Evolutionary conservation across 2,888 invertebrate genomes (phyloP).

Genomic region (Pherbina coryleti): DNA sequence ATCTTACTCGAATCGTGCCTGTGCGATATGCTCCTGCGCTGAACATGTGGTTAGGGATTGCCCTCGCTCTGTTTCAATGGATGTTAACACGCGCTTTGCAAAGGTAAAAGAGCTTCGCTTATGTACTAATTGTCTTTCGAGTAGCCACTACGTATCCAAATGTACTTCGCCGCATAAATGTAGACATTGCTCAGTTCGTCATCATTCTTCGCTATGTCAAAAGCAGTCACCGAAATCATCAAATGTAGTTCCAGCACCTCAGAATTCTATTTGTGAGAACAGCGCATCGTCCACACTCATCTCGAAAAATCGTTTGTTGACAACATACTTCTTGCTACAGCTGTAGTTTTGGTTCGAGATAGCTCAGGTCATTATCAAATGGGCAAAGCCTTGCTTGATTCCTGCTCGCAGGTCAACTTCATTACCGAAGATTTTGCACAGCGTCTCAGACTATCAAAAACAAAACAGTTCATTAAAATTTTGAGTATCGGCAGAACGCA

Average conservation of each 20-base stretch:
- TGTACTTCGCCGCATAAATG: neutral
- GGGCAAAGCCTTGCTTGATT: conserved; percentile 39
- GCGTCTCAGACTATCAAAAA: too few species aligned
- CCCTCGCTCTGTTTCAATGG: neutral
- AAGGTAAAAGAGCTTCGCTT: neutral
- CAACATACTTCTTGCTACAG: conserved; percentile 42
- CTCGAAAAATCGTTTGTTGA: conserved; percentile 30
- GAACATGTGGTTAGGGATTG: neutral
- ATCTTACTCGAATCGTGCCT: neutral
- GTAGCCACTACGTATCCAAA: neutral
- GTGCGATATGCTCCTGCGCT: neutral
- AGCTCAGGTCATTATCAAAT: conserved; percentile 27
- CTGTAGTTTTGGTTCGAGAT: conserved; percentile 41
- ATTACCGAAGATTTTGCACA: conserved; percentile 38
- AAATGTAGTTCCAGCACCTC: neutral
- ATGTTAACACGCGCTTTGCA: neutral
- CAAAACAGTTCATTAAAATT: conserved; percentile 18
- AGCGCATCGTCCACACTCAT: conserved; percentile 29
- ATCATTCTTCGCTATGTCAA: neutral
- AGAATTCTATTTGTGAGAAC: neutral
- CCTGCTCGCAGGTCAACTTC: conserved; percentile 41
- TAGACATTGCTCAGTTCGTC: neutral
- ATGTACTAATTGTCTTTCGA: neutral
- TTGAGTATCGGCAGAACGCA: conserved; percentile 39
- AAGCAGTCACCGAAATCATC: neutral